phyloP scores from a whole-genome alignment of 2,888 invertebrate genomes.

The Fragum sueziense region DNA sequence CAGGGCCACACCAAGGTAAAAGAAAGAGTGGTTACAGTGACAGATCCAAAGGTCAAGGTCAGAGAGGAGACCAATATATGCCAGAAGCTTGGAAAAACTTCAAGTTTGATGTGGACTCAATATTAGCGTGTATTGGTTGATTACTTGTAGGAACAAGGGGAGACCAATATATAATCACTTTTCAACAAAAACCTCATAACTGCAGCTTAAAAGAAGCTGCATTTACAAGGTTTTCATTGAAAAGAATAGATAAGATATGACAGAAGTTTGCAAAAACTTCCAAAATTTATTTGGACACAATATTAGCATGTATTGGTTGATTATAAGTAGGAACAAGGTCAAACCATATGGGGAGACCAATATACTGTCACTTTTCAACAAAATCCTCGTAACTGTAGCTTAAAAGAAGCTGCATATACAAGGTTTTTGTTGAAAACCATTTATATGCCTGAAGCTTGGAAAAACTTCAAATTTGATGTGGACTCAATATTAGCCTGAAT shows the following conservation, averaged over 20 bases:
- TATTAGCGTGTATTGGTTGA: conserved; percentile 66
- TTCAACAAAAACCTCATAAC: too few species aligned
- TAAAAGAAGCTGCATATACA: too few species aligned
- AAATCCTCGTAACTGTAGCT: too few species aligned
- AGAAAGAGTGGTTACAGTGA: neutral
- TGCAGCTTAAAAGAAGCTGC: too few species aligned
- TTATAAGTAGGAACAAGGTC: neutral
- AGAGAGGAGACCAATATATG: conserved; percentile 44
- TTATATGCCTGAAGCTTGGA: conserved; percentile 72
- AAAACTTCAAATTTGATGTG: conserved; percentile 72
- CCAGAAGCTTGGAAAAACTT: conserved; percentile 74
- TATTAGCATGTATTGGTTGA: conserved; percentile 65
- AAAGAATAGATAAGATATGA: too few species aligned
- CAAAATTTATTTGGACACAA: conserved; percentile 67
- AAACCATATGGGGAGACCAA: too few species aligned
- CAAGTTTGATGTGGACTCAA: conserved; percentile 67
- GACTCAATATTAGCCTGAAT: conserved; percentile 69
- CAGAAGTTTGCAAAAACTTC: conserved; percentile 73
- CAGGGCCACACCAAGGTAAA: conserved; percentile 18
- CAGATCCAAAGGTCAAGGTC: neutral
- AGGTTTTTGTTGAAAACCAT: too few species aligned
- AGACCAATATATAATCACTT: too few species aligned
- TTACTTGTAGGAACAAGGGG: neutral
- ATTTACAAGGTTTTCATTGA: too few species aligned
- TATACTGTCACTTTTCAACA: too few species aligned